phyloP scores from a whole-genome alignment of 37 sponge, comb jelly and placozoan genomes.

The Bolinopsis microptera region DNA sequence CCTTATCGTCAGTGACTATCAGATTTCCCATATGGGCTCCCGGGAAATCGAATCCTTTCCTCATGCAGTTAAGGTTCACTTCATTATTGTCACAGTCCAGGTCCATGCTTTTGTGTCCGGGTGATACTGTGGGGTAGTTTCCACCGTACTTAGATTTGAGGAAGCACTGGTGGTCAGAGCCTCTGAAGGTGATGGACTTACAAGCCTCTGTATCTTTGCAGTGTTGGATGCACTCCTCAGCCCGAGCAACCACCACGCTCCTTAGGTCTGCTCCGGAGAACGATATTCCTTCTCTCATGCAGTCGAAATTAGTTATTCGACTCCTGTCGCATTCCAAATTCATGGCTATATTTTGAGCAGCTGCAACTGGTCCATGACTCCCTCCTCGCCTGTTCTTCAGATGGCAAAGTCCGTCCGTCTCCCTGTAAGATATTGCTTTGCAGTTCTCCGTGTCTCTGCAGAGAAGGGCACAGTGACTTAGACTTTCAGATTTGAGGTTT shows the following conservation, averaged over 20 bases:
- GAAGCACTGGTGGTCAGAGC: neutral
- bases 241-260: neutral
- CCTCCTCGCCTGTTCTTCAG: neutral
- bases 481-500: neutral
- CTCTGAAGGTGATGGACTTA: neutral
- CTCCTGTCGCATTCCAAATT: neutral
- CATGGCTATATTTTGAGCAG: neutral
- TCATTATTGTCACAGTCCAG: neutral
- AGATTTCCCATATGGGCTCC: neutral
- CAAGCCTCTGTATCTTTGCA: neutral
- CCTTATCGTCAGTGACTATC: neutral
- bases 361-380: neutral
- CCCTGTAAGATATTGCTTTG: neutral
- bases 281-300: neutral
- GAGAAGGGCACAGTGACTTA: neutral
- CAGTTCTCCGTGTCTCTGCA: neutral
- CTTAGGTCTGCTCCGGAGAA: neutral
- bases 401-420: neutral
- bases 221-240: neutral
- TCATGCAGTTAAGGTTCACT: neutral
- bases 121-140: neutral
- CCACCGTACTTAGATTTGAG: neutral
- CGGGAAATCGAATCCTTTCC: neutral
- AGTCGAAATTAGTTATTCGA: neutral
- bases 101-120: neutral